Percentiles rank a stretch among this genome's conserved stretches.
These are phyloP conservation scores for Nymphalis urticae DNA, from an alignment of 2,888 invertebrate genomes.

Conservation along the genomic window DNA sequence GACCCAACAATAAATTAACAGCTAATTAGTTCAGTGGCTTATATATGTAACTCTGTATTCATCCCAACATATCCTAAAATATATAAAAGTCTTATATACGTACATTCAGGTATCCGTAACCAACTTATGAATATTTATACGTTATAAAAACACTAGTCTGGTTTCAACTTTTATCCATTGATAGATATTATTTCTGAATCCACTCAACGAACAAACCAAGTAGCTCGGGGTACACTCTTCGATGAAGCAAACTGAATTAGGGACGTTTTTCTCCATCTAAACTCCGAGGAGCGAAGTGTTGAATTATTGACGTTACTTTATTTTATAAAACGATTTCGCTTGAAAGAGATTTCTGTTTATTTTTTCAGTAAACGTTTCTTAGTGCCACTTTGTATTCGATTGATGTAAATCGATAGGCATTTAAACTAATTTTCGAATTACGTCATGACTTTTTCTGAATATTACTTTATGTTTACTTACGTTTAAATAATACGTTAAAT, in stretches of 20 bases:
- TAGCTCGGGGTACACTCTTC: conserved; percentile 59
- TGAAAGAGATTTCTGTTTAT: conserved; percentile 68
- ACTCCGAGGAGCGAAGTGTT: conserved; percentile 71
- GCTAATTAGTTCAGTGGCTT: too few species aligned
- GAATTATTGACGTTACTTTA: conserved; percentile 78
- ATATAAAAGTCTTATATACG: too few species aligned
- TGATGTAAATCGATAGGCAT: conserved; percentile 42
- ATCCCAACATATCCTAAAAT: too few species aligned
- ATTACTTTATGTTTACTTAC: neutral
- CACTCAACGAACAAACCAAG: conserved; percentile 58
- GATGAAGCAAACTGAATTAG: conserved; percentile 75
- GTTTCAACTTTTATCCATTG: conserved; percentile 46
- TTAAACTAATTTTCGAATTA: conserved; percentile 21
- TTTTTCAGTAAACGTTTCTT: conserved; percentile 59
- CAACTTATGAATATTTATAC: neutral
- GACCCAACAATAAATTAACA: too few species aligned
- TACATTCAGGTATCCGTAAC: neutral
- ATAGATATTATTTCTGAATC: conserved; percentile 65
- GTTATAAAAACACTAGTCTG: neutral
- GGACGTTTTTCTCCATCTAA: conserved; percentile 75
- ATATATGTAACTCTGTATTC: too few species aligned
- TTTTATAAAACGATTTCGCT: conserved; percentile 73
- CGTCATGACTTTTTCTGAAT: neutral
- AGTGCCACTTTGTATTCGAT: conserved; percentile 56
- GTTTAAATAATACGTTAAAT: neutral